Conservation (phyloP, 2,113 vertebrate species). For the Misgurnus mizolepis region DNA sequence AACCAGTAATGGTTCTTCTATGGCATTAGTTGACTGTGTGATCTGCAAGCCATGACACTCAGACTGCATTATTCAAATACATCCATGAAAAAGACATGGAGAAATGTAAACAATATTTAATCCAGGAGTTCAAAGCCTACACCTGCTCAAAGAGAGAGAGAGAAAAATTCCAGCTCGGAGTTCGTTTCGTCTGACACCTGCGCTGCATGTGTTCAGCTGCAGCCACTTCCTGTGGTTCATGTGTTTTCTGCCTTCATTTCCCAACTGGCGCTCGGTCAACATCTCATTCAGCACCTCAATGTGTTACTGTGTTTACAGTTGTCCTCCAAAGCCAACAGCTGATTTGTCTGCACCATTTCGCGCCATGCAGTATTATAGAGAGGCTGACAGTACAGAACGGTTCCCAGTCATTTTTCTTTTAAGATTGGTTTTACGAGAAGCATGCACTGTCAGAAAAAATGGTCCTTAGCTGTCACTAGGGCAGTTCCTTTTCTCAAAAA, state of each 20-base stretch:
- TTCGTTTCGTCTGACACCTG: slow-evolving; percentile 35
- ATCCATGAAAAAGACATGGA: too few species aligned
- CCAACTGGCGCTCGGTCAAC: slow-evolving; percentile 57
- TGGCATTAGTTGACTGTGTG: too few species aligned
- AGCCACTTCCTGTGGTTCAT: slow-evolving; percentile 33
- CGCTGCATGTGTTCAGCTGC: slow-evolving; percentile 40
- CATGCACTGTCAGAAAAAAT: too few species aligned
- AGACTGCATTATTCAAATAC: too few species aligned
- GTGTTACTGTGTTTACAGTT: slow-evolving; percentile 58
- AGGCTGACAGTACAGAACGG: slow-evolving; percentile 13
- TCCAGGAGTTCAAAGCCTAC: slow-evolving; percentile 47
- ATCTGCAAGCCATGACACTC: too few species aligned
- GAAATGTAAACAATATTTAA: not conserved
- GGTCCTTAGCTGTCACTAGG: too few species aligned
- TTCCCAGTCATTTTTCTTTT: slow-evolving; percentile 38
- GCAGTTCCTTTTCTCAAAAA: too few species aligned
- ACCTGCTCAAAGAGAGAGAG: slow-evolving; percentile 52
- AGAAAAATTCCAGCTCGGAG: slow-evolving; percentile 34
- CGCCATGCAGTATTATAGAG: slow-evolving; percentile 40
- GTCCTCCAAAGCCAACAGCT: slow-evolving; percentile 58
- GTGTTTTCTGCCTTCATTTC: slow-evolving; percentile 60
- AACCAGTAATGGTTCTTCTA: too few species aligned
- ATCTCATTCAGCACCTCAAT: slow-evolving; percentile 62
- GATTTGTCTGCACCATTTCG: slow-evolving; percentile 48
- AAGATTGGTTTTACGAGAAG: slow-evolving; percentile 41